Evolutionary conservation across 2,888 invertebrate species (phyloP).

Genomic region (Sialis lutaria): DNA sequence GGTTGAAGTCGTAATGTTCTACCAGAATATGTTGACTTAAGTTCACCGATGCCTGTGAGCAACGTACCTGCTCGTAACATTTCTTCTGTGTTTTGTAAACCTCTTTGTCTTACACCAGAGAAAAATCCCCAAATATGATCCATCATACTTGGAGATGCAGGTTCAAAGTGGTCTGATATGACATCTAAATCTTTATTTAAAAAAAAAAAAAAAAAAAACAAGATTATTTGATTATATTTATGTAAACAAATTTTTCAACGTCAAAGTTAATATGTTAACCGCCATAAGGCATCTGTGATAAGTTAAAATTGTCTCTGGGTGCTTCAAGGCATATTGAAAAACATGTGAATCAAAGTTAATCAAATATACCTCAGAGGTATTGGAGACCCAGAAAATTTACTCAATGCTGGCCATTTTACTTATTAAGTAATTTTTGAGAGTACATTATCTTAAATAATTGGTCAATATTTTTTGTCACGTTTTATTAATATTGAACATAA

Average conservation of each 20-base stretch:
- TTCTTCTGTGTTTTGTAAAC: conserved; percentile 74
- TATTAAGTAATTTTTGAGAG: no score
- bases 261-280: no score
- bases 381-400: no score
- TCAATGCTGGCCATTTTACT: no score
- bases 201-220: no score
- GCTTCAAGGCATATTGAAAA: no score
- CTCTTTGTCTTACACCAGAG: conserved; percentile 65
- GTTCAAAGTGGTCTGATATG: conserved; percentile 68
- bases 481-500: no score
- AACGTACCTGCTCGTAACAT: conserved; percentile 68
- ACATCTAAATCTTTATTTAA: conserved; percentile 58
- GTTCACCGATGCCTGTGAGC: conserved; percentile 63
- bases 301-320: background rate
- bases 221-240: background rate
- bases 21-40: conserved; percentile 44
- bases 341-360: no score
- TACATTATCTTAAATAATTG: no score
- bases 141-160: conserved; percentile 53
- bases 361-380: no score
- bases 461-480: no score
- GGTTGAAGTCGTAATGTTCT: conserved; percentile 49
- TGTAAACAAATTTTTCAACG: no score
- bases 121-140: conserved; percentile 76
- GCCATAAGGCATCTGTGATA: background rate